phyloP scores from a whole-genome alignment of 2,113 vertebrate species.

The Notothenia coriiceps region DNA sequence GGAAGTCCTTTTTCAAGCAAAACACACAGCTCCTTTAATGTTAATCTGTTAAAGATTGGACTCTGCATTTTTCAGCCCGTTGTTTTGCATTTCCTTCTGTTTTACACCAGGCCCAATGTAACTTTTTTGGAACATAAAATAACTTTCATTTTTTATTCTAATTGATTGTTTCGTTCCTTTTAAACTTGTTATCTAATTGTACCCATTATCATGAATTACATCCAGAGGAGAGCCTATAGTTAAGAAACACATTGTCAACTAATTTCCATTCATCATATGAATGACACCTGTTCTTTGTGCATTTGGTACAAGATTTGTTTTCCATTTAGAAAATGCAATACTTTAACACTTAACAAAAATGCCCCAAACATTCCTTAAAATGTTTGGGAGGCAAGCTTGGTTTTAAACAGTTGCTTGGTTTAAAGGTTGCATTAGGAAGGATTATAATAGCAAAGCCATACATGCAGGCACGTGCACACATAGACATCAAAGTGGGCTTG shows the following conservation, averaged over 20 bases:
- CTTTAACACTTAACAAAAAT: not conserved
- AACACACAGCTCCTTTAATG: not conserved
- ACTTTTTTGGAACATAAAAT: too few species aligned
- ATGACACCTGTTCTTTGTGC: not conserved
- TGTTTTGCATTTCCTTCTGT: too few species aligned
- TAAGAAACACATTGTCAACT: not conserved
- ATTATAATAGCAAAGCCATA: too few species aligned
- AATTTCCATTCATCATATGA: not conserved
- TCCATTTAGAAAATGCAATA: not conserved
- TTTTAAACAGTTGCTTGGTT: too few species aligned
- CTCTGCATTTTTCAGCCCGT: too few species aligned
- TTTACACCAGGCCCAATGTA: too few species aligned
- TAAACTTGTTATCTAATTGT: too few species aligned
- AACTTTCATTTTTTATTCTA: too few species aligned
- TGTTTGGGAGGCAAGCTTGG: not conserved
- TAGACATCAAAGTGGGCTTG: too few species aligned
- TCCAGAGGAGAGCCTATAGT: not conserved
- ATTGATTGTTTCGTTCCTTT: too few species aligned
- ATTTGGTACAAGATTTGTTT: not conserved
- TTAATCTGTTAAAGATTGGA: not conserved
- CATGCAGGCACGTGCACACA: too few species aligned
- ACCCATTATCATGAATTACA: not conserved
- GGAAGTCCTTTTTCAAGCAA: not conserved
- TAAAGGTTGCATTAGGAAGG: too few species aligned
- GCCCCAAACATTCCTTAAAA: not conserved